Evolutionary conservation across 2,888 invertebrate species (phyloP), one percentile per base, ranked within the genome.

Genomic region (Eumerus sabulonum): DNA sequence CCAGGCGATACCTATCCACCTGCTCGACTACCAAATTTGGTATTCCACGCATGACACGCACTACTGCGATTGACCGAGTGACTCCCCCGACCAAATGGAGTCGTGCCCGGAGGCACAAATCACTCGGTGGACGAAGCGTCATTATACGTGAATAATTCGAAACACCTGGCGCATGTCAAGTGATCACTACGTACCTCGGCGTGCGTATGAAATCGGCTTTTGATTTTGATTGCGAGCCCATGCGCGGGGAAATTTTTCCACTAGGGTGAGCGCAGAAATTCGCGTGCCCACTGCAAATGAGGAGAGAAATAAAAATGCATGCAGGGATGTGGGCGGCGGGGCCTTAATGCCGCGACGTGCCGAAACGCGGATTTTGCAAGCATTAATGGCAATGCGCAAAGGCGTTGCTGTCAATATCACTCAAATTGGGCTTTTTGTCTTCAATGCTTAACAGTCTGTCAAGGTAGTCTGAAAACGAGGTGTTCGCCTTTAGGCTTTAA

Each of bases 41-140:
- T 63, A 74, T 68, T 57, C 74, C 14, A 47, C 36, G 11, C 68
- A 57, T 38, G 4, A 14, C 13, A 12, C 35, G 13, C 11, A 16
- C 7, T 19, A 16, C 53, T 53, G 45, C 36, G 16, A 18, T 57
- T 68, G 50, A 68, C 74, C 27, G 74, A 62, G 74, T 74, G 62
- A 68, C 45, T 68, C 47, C 62, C 54, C 56, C 4, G 44, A 3
- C 50, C 9, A 9, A 42, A n/a, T 12, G 12, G 27, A 62, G 27
- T 62, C 57, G 67, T 67, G 67, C 42, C 57, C 48, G 42, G 67
- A 67, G 53, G 11, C 7, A 38, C 40, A 40, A n/a, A 11, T 27
- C 27, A 27, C 3, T 27, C 27, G 27, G 27, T 2, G 3, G 7
- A 27, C 27, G n/a, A n/a, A n/a, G n/a, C n/a, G n/a, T n/a, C 27